Conservation (phyloP, 64 coral and sea anemone species). For the Trachythela sp. region DNA sequence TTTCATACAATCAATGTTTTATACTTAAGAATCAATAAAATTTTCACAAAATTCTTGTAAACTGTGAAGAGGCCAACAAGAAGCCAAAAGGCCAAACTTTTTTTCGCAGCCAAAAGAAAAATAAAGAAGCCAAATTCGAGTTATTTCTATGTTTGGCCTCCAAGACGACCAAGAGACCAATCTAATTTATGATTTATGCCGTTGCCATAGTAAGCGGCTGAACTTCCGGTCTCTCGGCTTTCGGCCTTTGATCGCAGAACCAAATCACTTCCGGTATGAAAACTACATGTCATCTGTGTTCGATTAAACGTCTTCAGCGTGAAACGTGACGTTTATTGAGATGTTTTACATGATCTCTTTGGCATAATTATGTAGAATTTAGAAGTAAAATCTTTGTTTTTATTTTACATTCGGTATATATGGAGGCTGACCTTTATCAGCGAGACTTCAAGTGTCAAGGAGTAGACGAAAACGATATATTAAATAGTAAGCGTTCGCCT, state of each 20-base stretch:
- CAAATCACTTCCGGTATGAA: background rate
- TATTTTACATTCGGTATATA: background rate
- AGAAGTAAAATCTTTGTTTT: background rate
- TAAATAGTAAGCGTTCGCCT: background rate
- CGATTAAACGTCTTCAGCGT: background rate
- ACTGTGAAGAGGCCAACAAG: too few relatives aligned
- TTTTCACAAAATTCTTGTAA: too few relatives aligned
- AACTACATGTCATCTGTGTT: background rate
- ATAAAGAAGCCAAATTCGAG: too few relatives aligned
- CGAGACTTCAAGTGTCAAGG: background rate
- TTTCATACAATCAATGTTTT: too few relatives aligned
- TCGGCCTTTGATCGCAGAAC: too few relatives aligned
- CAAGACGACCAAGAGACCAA: too few relatives aligned
- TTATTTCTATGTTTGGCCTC: too few relatives aligned
- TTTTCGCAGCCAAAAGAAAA: too few relatives aligned
- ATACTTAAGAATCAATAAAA: too few relatives aligned
- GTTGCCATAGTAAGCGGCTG: background rate
- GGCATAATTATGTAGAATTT: background rate
- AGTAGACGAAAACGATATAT: background rate
- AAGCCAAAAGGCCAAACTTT: too few relatives aligned
- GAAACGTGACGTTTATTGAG: background rate
- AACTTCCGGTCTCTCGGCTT: background rate
- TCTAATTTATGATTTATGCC: too few relatives aligned
- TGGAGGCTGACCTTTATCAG: background rate
- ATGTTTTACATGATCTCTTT: background rate